Evolutionary conservation across 2,797 vertebrate species (phyloP).

Genomic region (Gambelia wislizenii): DNA sequence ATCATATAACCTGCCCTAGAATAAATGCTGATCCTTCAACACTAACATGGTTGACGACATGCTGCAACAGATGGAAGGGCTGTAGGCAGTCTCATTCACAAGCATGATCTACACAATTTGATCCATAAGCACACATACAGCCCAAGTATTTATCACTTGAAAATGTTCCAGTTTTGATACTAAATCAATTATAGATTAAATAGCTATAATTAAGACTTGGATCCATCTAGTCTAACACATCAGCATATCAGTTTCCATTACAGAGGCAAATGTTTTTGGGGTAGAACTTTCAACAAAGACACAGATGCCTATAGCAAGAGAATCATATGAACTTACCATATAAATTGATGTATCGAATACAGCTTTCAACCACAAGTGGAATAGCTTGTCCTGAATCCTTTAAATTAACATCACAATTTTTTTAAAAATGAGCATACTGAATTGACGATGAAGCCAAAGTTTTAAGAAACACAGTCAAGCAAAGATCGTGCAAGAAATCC

Average conservation of each 20-base stretch:
- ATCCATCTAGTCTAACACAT: accelerated
- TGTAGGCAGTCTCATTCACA: not conserved
- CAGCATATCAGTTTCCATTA: not conserved
- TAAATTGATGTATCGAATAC: conserved; percentile 96
- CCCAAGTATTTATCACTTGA: not conserved
- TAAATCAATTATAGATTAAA: not conserved
- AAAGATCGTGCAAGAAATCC: conserved; percentile 30
- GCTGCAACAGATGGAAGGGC: not conserved
- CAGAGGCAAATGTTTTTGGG: not conserved
- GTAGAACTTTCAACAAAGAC: accelerated
- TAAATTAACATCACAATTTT: conserved; percentile 16
- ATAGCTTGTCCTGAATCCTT: conserved; percentile 96
- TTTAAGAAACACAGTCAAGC: conserved; percentile 32
- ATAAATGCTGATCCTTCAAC: not conserved
- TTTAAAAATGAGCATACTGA: conserved; percentile 42
- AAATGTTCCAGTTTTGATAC: not conserved
- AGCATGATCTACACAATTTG: accelerated
- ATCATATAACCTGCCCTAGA: not conserved
- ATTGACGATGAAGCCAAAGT: not conserved
- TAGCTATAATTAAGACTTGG: accelerated
- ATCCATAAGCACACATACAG: not conserved
- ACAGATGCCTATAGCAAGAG: not conserved
- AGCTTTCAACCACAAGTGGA: conserved; percentile 96
- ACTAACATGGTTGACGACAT: not conserved
- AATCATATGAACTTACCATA: conserved; percentile 84